Evolutionary conservation across 2,888 invertebrate species (phyloP), one percentile per base, ranked within the genome.

Genomic region (Himalopsyche kuldschensis): DNA sequence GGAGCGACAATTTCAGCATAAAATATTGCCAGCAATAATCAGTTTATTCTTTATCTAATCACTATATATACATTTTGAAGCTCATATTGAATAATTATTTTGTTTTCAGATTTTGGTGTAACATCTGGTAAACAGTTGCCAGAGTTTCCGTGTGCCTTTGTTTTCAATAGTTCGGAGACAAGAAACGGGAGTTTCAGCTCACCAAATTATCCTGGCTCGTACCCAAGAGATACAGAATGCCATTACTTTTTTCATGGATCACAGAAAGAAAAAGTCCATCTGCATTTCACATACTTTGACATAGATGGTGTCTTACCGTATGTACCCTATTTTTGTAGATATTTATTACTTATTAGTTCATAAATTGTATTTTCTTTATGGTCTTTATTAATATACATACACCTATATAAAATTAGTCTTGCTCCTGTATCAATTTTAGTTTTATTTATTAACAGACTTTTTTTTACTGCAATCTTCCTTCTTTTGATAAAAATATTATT

Each of bases 261-360:
- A 82, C 92, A 92, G 86, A 94, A 94, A 85, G 96, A 97, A 88
- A 94, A 95, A 88, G 95, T 97, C 84, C 95, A 95, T 88, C 92
- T 98, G 86, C 95, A 96, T 88, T 98, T 98, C 89, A 95, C 95
- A 79, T 96, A 96, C 90, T 98, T 98, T 89, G 97, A 98, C 89
- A 96, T 99, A 75, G 98, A 99, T 90, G 99, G 98, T 86, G 96
- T 98, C 84, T 92, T 95, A 87, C 98, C 97, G 98, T 98, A 93
- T 95, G 96, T 76, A 32, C 8, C 1, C 55, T 55, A 78, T 24
- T 80, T 78, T 27, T 55, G 6, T 77, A n/a, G n/a, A 69, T 82
- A 24, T 31, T 48, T 32, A 48, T 17, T 17, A 75, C 20, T 35
- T 81, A 79, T 4, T 84, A 76, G 31, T 5, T 75, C 75, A 2